phyloP scores from a whole-genome alignment of 2,113 vertebrate species.

The Sinocyclocheilus anshuiensis region DNA sequence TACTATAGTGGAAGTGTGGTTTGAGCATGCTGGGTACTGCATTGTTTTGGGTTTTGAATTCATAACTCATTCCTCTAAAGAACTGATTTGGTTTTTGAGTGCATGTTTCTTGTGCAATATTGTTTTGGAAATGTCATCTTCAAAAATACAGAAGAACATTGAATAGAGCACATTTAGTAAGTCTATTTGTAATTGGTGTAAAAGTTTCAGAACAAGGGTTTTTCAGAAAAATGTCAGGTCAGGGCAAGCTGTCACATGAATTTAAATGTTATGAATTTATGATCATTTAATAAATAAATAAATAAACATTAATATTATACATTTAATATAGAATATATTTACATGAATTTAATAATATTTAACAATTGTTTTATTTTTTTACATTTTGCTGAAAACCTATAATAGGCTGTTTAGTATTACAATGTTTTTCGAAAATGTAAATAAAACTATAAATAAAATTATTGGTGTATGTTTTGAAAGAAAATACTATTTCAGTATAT shows the following conservation, averaged over 20 bases:
- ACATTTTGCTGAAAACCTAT: neutral
- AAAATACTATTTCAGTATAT: too few relatives aligned
- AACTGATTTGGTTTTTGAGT: slow-evolving; percentile 23
- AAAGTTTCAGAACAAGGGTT: neutral
- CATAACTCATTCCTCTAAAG: neutral
- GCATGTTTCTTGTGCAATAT: neutral
- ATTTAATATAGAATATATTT: neutral
- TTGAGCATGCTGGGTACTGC: slow-evolving; percentile 13
- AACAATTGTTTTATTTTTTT: too few relatives aligned
- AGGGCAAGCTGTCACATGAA: neutral
- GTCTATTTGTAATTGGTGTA: neutral
- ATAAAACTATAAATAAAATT: too few relatives aligned
- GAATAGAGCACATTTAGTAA: neutral
- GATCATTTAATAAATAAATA: neutral
- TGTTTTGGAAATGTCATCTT: neutral
- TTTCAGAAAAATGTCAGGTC: neutral
- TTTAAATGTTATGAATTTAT: neutral
- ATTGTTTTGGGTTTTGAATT: slow-evolving; percentile 34
- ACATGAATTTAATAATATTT: neutral
- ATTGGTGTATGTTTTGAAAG: too few relatives aligned
- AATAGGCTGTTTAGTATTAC: neutral
- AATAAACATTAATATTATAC: neutral
- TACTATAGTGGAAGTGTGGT: slow-evolving; percentile 22
- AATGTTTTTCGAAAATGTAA: too few relatives aligned
- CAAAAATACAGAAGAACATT: neutral